Conservation (phyloP, 1,140 invertebrate species). For the Melitaea cinxia region DNA sequence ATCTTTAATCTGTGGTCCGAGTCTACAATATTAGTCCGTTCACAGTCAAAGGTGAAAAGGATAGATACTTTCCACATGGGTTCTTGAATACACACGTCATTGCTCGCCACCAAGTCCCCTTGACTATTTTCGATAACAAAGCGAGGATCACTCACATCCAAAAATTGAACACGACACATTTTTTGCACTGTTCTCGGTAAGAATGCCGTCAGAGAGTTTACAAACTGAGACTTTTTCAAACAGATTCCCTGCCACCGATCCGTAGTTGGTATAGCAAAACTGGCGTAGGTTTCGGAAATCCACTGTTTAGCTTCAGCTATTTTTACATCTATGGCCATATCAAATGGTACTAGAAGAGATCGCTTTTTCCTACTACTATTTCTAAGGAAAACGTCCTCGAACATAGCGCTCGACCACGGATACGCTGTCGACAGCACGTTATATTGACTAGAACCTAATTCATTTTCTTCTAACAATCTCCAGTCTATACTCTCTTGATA, state of each 20-base stretch:
- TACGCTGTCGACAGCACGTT: slow-evolving; percentile 71
- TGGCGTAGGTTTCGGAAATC: slow-evolving; percentile 92
- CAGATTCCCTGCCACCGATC: slow-evolving; percentile 91
- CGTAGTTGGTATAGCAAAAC: slow-evolving; percentile 90
- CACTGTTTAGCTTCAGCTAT: slow-evolving; percentile 89
- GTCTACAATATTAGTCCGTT: slow-evolving; percentile 85
- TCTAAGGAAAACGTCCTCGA: slow-evolving; percentile 81
- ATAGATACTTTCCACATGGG: slow-evolving; percentile 91
- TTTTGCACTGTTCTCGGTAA: slow-evolving; percentile 87
- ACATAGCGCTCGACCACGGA: slow-evolving; percentile 80
- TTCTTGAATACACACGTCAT: slow-evolving; percentile 90
- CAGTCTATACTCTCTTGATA: slow-evolving; percentile 71
- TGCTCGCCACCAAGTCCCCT: slow-evolving; percentile 90
- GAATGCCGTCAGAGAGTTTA: slow-evolving; percentile 89
- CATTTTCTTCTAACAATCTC: slow-evolving; percentile 73
- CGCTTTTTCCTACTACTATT: slow-evolving; percentile 78
- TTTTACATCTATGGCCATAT: slow-evolving; percentile 81
- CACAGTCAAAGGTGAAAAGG: slow-evolving; percentile 86
- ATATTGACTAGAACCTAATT: slow-evolving; percentile 76
- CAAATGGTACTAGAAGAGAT: slow-evolving; percentile 75
- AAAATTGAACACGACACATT: slow-evolving; percentile 88
- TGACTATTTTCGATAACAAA: slow-evolving; percentile 90
- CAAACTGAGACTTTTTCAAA: slow-evolving; percentile 88
- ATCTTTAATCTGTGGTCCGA: slow-evolving; percentile 90
- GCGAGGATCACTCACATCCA: slow-evolving; percentile 89